Evolutionary conservation across 2,888 invertebrate genomes (phyloP).

Genomic region (Exocentrus adspersus): DNA sequence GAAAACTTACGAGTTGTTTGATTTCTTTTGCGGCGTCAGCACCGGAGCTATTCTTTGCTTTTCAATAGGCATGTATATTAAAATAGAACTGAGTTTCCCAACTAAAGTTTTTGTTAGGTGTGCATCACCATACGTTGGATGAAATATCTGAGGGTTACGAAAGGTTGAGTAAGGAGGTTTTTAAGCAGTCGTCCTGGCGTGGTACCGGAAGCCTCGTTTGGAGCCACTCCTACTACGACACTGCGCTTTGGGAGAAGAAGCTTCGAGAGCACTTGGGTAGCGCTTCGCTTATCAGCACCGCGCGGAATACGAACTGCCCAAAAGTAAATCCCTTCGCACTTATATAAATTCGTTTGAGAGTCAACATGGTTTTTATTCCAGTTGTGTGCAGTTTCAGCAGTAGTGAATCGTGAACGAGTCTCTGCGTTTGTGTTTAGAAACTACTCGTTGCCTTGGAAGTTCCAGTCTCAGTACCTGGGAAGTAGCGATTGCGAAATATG

Average conservation of each 20-base stretch:
- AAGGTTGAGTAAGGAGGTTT: constrained; percentile 71
- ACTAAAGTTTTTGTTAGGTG: constrained; percentile 62
- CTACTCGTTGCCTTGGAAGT: constrained; percentile 77
- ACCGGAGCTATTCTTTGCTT: constrained; percentile 84
- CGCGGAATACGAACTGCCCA: constrained; percentile 66
- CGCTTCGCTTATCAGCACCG: constrained; percentile 69
- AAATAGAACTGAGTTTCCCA: neutral
- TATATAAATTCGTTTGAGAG: too few species aligned
- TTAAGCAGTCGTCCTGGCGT: constrained; percentile 71
- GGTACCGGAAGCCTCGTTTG: constrained; percentile 81
- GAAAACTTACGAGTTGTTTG: constrained; percentile 81
- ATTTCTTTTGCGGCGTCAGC: constrained; percentile 85
- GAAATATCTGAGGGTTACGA: constrained; percentile 71
- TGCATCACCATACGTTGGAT: constrained; percentile 67
- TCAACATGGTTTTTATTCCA: too few species aligned
- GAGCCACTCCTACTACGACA: constrained; percentile 89
- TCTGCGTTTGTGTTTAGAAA: constrained; percentile 86
- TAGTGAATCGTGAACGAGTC: constrained; percentile 78
- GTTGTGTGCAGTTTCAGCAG: constrained; percentile 81
- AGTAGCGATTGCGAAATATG: constrained; percentile 75
- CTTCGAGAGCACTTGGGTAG: constrained; percentile 74
- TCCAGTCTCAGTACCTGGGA: constrained; percentile 77
- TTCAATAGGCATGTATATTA: constrained; percentile 68
- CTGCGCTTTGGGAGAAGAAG: constrained; percentile 81
- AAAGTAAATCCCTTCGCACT: constrained; percentile 61